Evolutionary conservation across 2,113 vertebrate genomes (phyloP).

Genomic region (Motacilla tschutschensis): DNA sequence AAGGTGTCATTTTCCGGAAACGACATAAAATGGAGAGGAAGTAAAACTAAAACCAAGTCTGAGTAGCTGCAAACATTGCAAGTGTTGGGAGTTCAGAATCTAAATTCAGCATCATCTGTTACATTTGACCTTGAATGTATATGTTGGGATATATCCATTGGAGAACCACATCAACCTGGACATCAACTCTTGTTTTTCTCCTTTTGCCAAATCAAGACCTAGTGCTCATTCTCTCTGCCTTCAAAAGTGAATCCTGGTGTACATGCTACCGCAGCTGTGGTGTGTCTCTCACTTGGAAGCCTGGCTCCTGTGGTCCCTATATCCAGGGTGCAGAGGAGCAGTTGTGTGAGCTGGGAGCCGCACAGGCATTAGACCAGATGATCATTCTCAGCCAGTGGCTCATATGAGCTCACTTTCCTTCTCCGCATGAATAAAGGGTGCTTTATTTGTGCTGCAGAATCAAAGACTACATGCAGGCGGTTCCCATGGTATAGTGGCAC

Average conservation of each 20-base stretch:
- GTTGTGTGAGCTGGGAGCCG: not conserved
- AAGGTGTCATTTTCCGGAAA: not conserved
- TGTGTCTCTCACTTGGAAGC: not conserved
- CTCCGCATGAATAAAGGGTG: not conserved
- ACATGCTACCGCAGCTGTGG: rapidly evolving
- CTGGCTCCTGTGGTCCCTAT: not conserved
- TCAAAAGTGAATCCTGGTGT: not conserved
- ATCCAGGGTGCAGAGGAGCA: not conserved
- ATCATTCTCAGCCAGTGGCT: not conserved
- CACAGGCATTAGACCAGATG: not conserved
- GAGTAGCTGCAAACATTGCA: not conserved
- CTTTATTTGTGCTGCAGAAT: conserved; percentile 20
- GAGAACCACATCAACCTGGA: not conserved
- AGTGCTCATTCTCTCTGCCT: not conserved
- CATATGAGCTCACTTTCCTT: conserved; percentile 14
- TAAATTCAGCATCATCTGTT: not conserved
- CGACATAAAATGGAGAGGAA: not conserved
- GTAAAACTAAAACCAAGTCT: not conserved
- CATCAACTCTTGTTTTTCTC: not conserved
- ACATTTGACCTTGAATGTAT: not conserved
- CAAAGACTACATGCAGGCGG: not conserved
- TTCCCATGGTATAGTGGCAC: conserved; percentile 1
- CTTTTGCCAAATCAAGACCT: not conserved
- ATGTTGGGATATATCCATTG: not conserved
- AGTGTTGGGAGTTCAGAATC: not conserved